Conservation (phyloP, 2,797 vertebrate genomes). For the Myotis vivesi region DNA sequence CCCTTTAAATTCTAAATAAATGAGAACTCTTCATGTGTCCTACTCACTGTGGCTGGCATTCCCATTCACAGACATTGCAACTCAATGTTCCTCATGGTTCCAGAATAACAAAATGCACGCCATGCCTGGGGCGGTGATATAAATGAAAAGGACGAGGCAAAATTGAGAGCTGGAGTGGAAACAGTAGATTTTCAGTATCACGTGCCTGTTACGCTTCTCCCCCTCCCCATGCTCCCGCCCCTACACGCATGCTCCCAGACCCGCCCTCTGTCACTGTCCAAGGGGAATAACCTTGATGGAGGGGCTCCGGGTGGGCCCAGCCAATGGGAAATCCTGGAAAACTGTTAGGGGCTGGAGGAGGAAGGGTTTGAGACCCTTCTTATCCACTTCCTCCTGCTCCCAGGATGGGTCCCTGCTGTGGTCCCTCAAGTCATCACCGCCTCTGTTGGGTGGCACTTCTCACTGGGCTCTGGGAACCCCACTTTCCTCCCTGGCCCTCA, state of each 20-base stretch:
- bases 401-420: not conserved
- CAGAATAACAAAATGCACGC: not conserved
- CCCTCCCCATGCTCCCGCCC: accelerated
- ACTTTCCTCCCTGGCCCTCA: not conserved
- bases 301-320: not conserved
- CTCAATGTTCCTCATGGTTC: not conserved
- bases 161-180: not conserved
- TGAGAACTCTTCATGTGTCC: not conserved
- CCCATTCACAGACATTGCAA: not conserved
- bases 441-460: not conserved
- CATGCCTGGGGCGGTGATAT: no score
- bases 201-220: not conserved
- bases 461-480: not conserved
- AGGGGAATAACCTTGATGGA: not conserved
- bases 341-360: no score
- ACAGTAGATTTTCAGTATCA: not conserved
- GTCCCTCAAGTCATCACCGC: no score
- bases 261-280: not conserved
- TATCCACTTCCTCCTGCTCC: not conserved
- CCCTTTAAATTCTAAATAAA: slow-evolving; percentile 23
- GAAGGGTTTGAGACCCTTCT: not conserved
- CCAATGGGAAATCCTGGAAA: not conserved
- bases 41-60: not conserved
- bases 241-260: accelerated
- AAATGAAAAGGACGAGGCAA: not conserved